Evolutionary conservation across 2,113 vertebrate genomes (phyloP).

Genomic region (Buteo buteo): DNA sequence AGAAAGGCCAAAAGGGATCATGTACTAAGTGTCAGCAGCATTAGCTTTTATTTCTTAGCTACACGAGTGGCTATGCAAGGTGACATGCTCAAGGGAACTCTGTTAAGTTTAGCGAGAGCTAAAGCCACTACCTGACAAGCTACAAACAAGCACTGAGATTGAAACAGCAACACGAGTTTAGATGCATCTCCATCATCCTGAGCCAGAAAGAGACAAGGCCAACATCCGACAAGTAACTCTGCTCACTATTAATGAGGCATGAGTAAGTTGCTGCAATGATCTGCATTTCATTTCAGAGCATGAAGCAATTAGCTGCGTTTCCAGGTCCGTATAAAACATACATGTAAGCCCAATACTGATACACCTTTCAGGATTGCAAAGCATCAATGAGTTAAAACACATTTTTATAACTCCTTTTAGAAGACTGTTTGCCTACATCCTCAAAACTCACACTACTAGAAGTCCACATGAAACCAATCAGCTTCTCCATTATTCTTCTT

Average conservation of each 20-base stretch:
- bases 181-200: background rate
- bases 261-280: background rate
- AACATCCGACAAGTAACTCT: background rate
- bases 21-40: background rate
- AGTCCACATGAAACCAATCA: background rate
- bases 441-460: background rate
- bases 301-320: background rate
- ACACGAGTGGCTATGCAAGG: accelerated
- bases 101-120: background rate
- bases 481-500: background rate
- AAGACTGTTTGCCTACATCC: background rate
- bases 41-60: background rate
- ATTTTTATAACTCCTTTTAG: background rate
- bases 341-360: background rate
- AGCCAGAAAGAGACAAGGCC: background rate
- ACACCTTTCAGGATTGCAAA: background rate
- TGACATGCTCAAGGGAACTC: background rate
- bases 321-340: background rate
- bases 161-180: background rate
- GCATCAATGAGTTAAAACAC: background rate
- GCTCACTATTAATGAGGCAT: background rate
- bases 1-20: background rate
- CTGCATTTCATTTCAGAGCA: background rate
- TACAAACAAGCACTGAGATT: background rate
- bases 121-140: background rate